phyloP scores from a whole-genome alignment of 2,888 invertebrate genomes.

The Ochropleura plecta region DNA sequence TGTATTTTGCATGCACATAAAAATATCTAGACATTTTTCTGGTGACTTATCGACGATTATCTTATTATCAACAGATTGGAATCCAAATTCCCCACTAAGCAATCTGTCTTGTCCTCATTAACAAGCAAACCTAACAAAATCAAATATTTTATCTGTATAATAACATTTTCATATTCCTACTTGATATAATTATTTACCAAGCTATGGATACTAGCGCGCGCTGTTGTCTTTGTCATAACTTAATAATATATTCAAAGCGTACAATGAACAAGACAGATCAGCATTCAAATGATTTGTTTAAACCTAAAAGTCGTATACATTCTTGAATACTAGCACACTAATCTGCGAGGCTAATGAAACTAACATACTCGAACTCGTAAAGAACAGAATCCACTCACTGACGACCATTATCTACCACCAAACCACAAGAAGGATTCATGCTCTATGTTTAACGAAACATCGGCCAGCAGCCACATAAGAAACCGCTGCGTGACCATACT shows the following conservation, averaged over 20 bases:
- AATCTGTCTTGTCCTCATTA: conserved; percentile 15
- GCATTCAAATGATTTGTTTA: background rate
- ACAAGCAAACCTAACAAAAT: conserved; percentile 11
- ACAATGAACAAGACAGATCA: background rate
- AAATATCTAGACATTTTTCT: conserved; percentile 10
- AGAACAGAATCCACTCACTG: background rate
- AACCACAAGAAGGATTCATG: background rate
- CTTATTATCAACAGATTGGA: conserved; percentile 20
- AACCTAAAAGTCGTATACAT: background rate
- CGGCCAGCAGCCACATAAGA: background rate
- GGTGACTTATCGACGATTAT: conserved; percentile 21
- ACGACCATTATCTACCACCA: background rate
- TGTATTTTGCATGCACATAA: background rate
- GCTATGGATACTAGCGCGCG: background rate
- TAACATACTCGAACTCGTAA: background rate
- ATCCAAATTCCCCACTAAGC: background rate
- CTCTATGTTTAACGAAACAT: background rate
- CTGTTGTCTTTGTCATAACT: background rate
- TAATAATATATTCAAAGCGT: background rate
- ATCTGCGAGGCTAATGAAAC: background rate
- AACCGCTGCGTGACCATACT: background rate
- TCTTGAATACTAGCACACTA: background rate
- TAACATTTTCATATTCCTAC: background rate
- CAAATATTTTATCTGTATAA: conserved; percentile 11
- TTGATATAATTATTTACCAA: background rate